These are phyloP conservation scores for Colossoma macropomum DNA, from an alignment of 2,113 vertebrate genomes.

Conservation along the genomic window DNA sequence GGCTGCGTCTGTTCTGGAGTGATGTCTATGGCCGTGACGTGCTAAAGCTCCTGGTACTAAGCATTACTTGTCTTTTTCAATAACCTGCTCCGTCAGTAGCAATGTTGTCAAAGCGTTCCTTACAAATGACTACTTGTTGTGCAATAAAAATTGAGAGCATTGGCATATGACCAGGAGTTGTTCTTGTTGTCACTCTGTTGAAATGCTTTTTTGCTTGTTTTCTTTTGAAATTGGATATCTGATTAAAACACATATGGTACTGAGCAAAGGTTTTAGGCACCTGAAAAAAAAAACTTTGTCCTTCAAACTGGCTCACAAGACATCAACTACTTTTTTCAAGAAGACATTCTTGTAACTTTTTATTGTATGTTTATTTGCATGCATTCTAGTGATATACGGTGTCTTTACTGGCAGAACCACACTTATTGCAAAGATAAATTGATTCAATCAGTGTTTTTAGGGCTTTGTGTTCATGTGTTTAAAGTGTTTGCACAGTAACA, in stretches of 20 bases:
- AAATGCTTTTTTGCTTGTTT: neutral
- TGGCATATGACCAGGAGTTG: conserved; percentile 77
- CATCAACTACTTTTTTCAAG: too few relatives aligned
- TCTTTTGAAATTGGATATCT: neutral
- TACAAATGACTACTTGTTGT: conserved; percentile 82
- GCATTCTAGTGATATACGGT: too few relatives aligned
- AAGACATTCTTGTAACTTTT: too few relatives aligned
- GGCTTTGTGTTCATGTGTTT: too few relatives aligned
- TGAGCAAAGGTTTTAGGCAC: too few relatives aligned
- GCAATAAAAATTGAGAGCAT: conserved; percentile 92
- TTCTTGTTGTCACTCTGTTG: conserved; percentile 44
- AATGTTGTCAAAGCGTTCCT: conserved; percentile 79
- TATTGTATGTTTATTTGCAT: too few relatives aligned
- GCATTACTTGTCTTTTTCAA: conserved; percentile 71
- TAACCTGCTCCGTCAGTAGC: conserved; percentile 79
- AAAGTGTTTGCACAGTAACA: too few relatives aligned
- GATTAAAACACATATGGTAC: neutral
- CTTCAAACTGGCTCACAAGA: too few relatives aligned
- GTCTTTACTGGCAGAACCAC: too few relatives aligned
- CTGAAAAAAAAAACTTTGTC: too few relatives aligned
- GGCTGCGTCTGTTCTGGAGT: conserved; percentile 66
- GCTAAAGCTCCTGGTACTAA: conserved; percentile 41
- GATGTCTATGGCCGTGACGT: conserved; percentile 66
- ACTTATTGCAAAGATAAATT: too few relatives aligned
- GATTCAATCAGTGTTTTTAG: too few relatives aligned